These are phyloP conservation scores for Telmatochromis sp. DNA, from an alignment of 2,113 vertebrate species.

Conservation along the genomic window DNA sequence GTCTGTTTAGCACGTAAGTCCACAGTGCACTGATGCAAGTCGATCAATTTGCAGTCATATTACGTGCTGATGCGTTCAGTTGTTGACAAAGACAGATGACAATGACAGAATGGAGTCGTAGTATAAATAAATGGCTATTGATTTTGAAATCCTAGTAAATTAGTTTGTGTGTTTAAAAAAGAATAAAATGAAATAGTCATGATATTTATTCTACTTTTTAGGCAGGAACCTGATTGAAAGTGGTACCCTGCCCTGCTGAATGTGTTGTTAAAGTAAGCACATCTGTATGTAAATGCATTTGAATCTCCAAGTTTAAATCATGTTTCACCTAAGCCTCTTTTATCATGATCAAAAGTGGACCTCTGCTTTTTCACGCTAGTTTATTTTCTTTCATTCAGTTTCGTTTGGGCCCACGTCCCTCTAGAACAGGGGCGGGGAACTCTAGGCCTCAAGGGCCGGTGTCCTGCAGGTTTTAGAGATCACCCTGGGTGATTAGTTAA, in stretches of 20 bases:
- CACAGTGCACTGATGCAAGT: neutral
- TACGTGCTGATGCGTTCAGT: neutral
- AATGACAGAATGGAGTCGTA: neutral
- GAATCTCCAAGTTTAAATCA: neutral
- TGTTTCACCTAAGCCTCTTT: neutral
- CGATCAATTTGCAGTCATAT: neutral
- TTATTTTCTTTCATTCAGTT: neutral
- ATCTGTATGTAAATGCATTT: neutral
- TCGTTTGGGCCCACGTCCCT: rapidly evolving
- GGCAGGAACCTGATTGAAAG: neutral
- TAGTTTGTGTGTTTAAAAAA: neutral
- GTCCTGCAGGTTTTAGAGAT: neutral
- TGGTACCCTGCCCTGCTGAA: neutral
- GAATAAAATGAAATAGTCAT: neutral
- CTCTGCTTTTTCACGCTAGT: too few species aligned
- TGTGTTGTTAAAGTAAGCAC: neutral
- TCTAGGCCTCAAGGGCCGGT: neutral
- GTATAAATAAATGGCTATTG: neutral
- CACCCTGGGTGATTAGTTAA: neutral
- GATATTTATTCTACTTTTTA: neutral
- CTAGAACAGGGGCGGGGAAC: neutral
- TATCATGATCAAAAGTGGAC: neutral
- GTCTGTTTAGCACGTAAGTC: neutral
- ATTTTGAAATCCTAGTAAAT: neutral
- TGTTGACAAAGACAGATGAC: neutral